Evolutionary conservation across 2,888 invertebrate species (phyloP).

Genomic region (Plutella xylostella): DNA sequence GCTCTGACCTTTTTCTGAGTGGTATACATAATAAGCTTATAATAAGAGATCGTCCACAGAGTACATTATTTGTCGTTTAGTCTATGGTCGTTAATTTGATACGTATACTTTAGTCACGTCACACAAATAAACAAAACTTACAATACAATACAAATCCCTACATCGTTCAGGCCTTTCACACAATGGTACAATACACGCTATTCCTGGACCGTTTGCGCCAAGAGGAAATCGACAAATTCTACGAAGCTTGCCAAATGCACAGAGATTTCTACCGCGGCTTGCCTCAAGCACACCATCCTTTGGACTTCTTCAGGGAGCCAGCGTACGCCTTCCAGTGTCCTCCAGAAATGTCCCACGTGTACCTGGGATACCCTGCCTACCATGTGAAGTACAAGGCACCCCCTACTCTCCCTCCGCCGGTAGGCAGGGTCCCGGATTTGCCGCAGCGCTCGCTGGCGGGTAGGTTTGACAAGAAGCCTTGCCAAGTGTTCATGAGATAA

Average conservation of each 20-base stretch:
- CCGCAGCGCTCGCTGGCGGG: constrained; percentile 63
- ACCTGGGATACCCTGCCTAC: constrained; percentile 59
- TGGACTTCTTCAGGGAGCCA: constrained; percentile 59
- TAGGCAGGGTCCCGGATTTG: constrained; percentile 53
- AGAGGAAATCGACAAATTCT: too few species aligned
- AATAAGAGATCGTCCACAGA: too few species aligned
- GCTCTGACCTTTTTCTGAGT: too few species aligned
- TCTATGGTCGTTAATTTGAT: too few species aligned
- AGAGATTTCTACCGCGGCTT: constrained; percentile 71
- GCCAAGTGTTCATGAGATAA: constrained; percentile 50
- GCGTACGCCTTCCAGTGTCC: constrained; percentile 64
- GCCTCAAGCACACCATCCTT: constrained; percentile 62
- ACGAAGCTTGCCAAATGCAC: constrained; percentile 69
- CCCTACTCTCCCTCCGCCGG: constrained; percentile 40
- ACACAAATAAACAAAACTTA: too few species aligned
- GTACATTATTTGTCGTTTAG: too few species aligned
- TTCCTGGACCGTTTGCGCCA: too few species aligned
- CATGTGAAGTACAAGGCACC: constrained; percentile 68
- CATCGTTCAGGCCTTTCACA: too few species aligned
- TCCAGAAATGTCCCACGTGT: constrained; percentile 53
- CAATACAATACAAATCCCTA: too few species aligned
- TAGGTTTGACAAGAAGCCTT: constrained; percentile 53
- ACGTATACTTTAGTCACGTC: too few species aligned
- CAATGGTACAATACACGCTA: too few species aligned
- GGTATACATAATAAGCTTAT: too few species aligned